Evolutionary conservation across 1,140 invertebrate genomes (phyloP), one percentile per base, ranked within the genome.

Genomic region (Aphelinus certus): DNA sequence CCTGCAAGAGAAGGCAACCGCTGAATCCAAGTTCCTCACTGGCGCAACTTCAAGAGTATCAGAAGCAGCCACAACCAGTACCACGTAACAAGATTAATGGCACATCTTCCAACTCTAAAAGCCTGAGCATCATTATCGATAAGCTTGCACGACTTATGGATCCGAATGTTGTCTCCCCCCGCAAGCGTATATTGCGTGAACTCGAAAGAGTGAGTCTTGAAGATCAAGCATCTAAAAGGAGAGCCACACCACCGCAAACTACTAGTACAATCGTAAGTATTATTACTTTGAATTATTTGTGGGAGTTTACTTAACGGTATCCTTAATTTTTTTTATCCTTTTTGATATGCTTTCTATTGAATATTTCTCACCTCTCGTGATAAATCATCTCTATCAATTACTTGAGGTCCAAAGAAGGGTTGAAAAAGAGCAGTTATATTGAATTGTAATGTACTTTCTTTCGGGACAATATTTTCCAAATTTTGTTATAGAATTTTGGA

Each of bases 131-230:
- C 76, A 88, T 86, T 56, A 84, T 88, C 79, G 90, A 87, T 71
- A 88, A 86, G 84, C 83, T 87, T 42, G 81, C 84, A 0, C 83
- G 86, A 66, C 80, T 85, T 26, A 73, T 88, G 70, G 88, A 89
- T 77, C 87, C 88, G 5, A 90, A 88, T 63, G 89, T 90, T 7
- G 92, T 94, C 2, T 94, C 93, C 58, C 93, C 93, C 56, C 88
- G 93, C 3, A 94, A 94, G 81, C 89, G 93, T 71, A 94, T 94
- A 76, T 83, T 94, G 42, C 89, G 92, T 10, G 93, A 94, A 80
- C 87, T 94, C 77, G 93, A 94, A 83, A 89, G 91, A 81, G 93
- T 94, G 1, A 93, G 90, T 57, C 84, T 94, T 61, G 92, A 94
- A 81, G 93, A 94, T 78, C 86, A 87, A 61, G 86, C 86, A 9